These are phyloP conservation scores for Chlamydotis undulata DNA, from an alignment of 2,113 vertebrate genomes.

Conservation along the genomic window DNA sequence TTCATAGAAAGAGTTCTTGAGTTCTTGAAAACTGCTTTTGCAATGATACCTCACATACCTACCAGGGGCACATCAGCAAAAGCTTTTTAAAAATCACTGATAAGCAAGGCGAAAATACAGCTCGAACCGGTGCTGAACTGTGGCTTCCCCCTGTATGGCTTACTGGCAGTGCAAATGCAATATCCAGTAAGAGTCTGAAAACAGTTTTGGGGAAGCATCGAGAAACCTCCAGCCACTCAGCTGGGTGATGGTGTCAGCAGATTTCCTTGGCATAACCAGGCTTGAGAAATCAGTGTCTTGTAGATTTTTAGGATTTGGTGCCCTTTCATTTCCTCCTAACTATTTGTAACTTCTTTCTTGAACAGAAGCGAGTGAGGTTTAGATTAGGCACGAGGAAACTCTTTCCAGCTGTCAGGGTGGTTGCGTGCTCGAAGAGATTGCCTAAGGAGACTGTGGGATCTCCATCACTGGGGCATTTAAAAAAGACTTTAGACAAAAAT, in stretches of 20 bases:
- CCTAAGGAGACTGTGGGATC: not conserved
- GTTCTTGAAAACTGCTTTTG: conserved; percentile 14
- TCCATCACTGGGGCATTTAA: not conserved
- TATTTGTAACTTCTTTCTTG: not conserved
- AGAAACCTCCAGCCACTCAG: not conserved
- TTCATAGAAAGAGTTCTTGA: not conserved
- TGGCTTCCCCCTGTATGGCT: not conserved
- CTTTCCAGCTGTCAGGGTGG: not conserved
- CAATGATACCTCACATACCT: not conserved
- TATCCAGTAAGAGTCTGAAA: not conserved
- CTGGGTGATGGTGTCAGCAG: not conserved
- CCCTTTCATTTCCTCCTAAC: not conserved
- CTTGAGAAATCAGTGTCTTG: not conserved
- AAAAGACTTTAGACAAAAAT: conserved; percentile 19
- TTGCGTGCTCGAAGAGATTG: not conserved
- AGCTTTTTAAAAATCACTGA: conserved; percentile 6
- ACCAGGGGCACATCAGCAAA: not conserved
- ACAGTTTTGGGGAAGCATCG: not conserved
- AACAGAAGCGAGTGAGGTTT: not conserved
- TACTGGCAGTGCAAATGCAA: not conserved
- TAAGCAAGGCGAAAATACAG: conserved; percentile 1
- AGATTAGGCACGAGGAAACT: not conserved
- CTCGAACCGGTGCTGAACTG: not conserved
- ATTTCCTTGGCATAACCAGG: not conserved
- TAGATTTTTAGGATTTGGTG: not conserved